A percentile compares a stretch with the other conserved stretches of the same genome.
phyloP scores from a whole-genome alignment of 2,797 vertebrate genomes.

The Microchirus variegatus region DNA sequence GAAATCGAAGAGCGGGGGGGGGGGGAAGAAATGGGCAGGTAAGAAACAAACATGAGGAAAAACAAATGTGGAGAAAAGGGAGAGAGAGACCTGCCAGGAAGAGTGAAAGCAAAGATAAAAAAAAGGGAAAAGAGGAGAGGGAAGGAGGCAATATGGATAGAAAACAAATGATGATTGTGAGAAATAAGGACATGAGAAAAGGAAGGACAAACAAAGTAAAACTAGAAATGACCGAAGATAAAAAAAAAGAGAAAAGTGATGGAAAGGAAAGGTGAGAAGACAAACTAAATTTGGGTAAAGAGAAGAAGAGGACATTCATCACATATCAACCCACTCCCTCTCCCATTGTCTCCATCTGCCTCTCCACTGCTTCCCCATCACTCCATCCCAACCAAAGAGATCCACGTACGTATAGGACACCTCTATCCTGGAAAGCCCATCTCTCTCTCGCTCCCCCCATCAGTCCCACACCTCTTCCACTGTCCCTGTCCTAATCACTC shows the following conservation, averaged over 20 bases:
- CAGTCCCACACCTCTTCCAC: constrained; percentile 13
- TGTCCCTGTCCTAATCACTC: constrained; percentile 34
- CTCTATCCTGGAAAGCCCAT: constrained; percentile 24
- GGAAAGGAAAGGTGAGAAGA: neutral
- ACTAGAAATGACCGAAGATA: too few relatives aligned
- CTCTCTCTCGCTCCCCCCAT: constrained; percentile 1
- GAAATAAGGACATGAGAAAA: neutral
- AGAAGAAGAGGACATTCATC: constrained; percentile 24
- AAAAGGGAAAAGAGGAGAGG: neutral
- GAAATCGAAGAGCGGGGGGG: too few relatives aligned
- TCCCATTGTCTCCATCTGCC: constrained; percentile 28
- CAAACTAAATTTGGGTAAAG: neutral
- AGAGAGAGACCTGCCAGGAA: neutral
- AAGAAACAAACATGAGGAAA: neutral
- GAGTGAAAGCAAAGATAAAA: neutral
- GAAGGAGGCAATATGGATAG: neutral
- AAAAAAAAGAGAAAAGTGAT: neutral
- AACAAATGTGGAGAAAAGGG: neutral
- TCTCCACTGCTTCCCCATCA: constrained; percentile 32
- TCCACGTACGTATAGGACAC: constrained; percentile 21
- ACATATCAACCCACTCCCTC: constrained; percentile 21
- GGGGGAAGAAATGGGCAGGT: neutral
- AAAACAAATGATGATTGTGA: neutral
- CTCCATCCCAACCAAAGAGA: constrained; percentile 32
- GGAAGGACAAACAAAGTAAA: too few relatives aligned